phyloP scores from a whole-genome alignment of 2,797 vertebrate genomes.

The Amblyraja radiata region DNA sequence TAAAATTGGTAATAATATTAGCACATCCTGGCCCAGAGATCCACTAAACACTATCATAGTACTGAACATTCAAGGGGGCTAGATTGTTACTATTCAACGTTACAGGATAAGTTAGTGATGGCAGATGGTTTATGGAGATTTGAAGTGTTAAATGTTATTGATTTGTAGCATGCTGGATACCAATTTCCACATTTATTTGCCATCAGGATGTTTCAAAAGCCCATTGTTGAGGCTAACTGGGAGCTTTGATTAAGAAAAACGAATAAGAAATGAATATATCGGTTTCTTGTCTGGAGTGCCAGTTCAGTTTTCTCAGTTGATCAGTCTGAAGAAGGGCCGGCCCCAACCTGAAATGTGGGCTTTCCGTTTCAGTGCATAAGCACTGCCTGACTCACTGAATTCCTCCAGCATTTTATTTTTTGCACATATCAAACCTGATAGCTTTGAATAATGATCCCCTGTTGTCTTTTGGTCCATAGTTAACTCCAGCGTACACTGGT shows the following conservation, averaged over 20 bases:
- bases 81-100: background rate
- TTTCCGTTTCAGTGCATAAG: too few species aligned
- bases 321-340: too few species aligned
- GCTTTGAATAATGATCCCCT: background rate
- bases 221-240: background rate
- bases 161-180: background rate
- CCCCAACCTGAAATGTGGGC: too few species aligned
- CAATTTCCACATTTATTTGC: background rate
- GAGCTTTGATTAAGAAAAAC: background rate
- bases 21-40: background rate
- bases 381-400: too few species aligned
- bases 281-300: background rate
- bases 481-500: background rate
- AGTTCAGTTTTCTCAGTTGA: background rate
- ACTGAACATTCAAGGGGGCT: background rate
- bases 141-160: background rate
- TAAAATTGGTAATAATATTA: background rate
- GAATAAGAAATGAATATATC: background rate
- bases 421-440: background rate
- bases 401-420: too few species aligned
- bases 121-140: background rate
- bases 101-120: background rate
- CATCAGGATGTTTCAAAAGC: background rate
- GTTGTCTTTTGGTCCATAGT: background rate
- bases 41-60: background rate